These are phyloP conservation scores for Ostrea denselamellosa DNA, from an alignment of 1,140 invertebrate genomes.

Conservation along the genomic window DNA sequence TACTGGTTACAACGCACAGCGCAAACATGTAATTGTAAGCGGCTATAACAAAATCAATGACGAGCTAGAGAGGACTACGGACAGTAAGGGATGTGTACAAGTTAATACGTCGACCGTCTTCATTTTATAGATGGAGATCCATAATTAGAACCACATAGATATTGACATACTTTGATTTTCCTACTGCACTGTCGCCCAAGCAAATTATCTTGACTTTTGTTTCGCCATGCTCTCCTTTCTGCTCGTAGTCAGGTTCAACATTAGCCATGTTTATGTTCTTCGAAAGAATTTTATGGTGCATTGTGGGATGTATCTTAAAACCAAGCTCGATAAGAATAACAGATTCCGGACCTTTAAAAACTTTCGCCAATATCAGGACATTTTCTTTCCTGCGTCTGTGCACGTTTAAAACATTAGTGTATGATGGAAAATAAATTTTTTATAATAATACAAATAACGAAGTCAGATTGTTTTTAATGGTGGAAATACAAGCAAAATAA, in stretches of 20 bases:
- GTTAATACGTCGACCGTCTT: not conserved
- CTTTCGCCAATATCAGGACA: too few species aligned
- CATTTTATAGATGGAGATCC: not conserved
- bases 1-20: too few species aligned
- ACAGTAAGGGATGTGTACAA: too few species aligned
- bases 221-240: constrained; percentile 76
- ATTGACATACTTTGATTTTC: constrained; percentile 81
- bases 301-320: constrained; percentile 50
- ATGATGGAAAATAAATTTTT: too few species aligned
- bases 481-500: too few species aligned
- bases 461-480: too few species aligned
- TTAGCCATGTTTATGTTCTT: constrained; percentile 68
- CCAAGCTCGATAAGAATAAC: not conserved
- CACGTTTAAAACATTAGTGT: too few species aligned
- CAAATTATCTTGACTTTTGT: constrained; percentile 82
- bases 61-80: too few species aligned
- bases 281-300: constrained; percentile 53
- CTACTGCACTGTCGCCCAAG: constrained; percentile 83
- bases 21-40: too few species aligned
- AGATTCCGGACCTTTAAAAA: not conserved
- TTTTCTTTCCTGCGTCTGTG: too few species aligned
- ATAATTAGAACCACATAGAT: not conserved
- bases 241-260: constrained; percentile 77
- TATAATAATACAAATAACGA: too few species aligned
- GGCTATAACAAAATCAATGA: too few species aligned